phyloP scores from a whole-genome alignment of 37 sponge, comb jelly and placozoan species.

The Spongia lamella region DNA sequence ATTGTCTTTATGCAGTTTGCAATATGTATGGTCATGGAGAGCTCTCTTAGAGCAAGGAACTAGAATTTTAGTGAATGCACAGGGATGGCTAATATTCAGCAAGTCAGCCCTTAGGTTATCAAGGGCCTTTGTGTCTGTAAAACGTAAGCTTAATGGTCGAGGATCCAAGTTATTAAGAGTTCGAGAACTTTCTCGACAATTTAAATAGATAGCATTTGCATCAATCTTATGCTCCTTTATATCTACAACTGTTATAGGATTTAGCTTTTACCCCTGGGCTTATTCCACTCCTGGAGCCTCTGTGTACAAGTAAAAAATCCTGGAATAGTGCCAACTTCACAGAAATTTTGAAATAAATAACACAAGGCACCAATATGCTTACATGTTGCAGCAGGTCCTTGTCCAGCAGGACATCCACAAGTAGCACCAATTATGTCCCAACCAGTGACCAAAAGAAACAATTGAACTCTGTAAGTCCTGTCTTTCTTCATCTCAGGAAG shows the following conservation, averaged over 20 bases:
- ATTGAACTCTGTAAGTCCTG: too few species aligned
- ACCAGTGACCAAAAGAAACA: background rate
- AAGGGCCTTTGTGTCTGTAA: conserved; percentile 1
- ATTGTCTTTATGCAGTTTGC: too few species aligned
- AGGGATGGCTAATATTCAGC: conserved; percentile 18
- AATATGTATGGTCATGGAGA: too few species aligned
- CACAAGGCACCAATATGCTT: too few species aligned
- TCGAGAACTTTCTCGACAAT: background rate
- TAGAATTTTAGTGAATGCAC: conserved; percentile 27
- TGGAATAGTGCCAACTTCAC: too few species aligned
- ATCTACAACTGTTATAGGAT: conserved; percentile 19
- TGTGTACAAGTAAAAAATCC: too few species aligned
- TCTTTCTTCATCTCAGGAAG: too few species aligned
- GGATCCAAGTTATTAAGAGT: conserved; percentile 24
- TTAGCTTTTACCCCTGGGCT: conserved; percentile 19
- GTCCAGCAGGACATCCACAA: conserved; percentile 41
- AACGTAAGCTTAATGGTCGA: conserved; percentile 8
- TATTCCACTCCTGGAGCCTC: conserved; percentile 20
- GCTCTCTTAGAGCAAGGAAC: too few species aligned
- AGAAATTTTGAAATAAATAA: too few species aligned
- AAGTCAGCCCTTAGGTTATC: conserved; percentile 33
- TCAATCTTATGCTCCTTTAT: background rate
- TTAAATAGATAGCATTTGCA: background rate
- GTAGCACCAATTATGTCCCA: conserved; percentile 23
- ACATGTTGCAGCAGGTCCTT: conserved; percentile 7